phyloP scores from a whole-genome alignment of 1,140 invertebrate species.

The Drosophila pachea region DNA sequence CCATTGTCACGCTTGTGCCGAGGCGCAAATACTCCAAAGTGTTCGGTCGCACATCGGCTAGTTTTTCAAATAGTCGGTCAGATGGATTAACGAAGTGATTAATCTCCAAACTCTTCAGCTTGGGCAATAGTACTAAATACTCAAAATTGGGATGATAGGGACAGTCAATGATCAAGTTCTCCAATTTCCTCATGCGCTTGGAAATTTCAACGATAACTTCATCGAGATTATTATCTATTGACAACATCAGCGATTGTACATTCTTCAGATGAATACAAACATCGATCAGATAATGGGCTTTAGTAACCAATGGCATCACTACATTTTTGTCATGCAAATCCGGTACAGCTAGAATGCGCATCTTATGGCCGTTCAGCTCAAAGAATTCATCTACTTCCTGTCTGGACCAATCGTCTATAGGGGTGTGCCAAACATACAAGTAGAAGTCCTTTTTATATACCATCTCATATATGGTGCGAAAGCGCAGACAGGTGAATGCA shows the following conservation, averaged over 20 bases:
- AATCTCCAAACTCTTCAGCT: conserved; percentile 19
- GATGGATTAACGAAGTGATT: background rate
- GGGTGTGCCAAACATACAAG: conserved; percentile 9
- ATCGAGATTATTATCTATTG: background rate
- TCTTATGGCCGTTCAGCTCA: conserved; percentile 24
- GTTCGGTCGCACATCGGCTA: conserved; percentile 7
- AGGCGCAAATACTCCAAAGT: conserved; percentile 12
- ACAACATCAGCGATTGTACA: conserved; percentile 5
- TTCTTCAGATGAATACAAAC: conserved; percentile 22
- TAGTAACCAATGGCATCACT: background rate
- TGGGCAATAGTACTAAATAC: conserved; percentile 1
- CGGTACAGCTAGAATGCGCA: conserved; percentile 7
- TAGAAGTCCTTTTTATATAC: background rate
- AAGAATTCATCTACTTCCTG: conserved; percentile 18
- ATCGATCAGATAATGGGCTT: conserved; percentile 1
- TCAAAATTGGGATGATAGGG: conserved; percentile 23
- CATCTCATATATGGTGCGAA: conserved; percentile 12
- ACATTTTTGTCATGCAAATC: background rate
- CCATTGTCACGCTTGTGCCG: conserved; percentile 5
- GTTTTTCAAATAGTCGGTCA: conserved; percentile 19
- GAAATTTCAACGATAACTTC: conserved; percentile 21
- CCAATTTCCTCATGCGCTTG: conserved; percentile 12
- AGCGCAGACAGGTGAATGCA: conserved; percentile 17
- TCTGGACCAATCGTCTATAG: conserved; percentile 1
- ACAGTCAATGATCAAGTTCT: conserved; percentile 17